Evolutionary conservation across 2,113 vertebrate genomes (phyloP).

Genomic region (Leuciscus idus): DNA sequence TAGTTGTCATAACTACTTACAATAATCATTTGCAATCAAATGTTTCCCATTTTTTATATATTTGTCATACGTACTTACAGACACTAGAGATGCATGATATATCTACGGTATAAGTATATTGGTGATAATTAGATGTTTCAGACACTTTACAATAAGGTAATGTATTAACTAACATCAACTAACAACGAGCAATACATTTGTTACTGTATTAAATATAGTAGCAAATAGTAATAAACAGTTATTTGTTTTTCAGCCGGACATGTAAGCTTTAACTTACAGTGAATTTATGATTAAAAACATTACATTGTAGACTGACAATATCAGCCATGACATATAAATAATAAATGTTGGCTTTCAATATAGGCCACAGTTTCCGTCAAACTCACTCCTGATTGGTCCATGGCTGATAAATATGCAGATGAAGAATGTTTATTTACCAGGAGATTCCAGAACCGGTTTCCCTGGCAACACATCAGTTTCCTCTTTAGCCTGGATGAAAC

Average conservation of each 20-base stretch:
- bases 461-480: slow-evolving; percentile 55
- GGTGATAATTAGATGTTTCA: too few relatives aligned
- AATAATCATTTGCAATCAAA: not conserved
- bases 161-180: too few relatives aligned
- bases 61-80: too few relatives aligned
- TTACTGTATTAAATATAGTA: too few relatives aligned
- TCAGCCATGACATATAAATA: not conserved
- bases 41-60: too few relatives aligned
- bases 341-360: not conserved
- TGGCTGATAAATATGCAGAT: not conserved
- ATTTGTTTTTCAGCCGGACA: not conserved
- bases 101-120: too few relatives aligned
- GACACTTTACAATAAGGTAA: too few relatives aligned
- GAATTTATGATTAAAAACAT: not conserved
- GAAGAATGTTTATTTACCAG: slow-evolving; percentile 26
- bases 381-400: not conserved
- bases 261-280: not conserved
- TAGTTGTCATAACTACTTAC: too few relatives aligned
- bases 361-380: not conserved
- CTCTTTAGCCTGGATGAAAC: slow-evolving; percentile 80
- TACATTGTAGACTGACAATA: not conserved
- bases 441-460: not conserved
- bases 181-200: too few relatives aligned
- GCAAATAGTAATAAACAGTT: not conserved
- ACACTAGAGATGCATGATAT: too few relatives aligned